Conservation (phyloP, 2,797 vertebrate genomes). For the Alca torda region DNA sequence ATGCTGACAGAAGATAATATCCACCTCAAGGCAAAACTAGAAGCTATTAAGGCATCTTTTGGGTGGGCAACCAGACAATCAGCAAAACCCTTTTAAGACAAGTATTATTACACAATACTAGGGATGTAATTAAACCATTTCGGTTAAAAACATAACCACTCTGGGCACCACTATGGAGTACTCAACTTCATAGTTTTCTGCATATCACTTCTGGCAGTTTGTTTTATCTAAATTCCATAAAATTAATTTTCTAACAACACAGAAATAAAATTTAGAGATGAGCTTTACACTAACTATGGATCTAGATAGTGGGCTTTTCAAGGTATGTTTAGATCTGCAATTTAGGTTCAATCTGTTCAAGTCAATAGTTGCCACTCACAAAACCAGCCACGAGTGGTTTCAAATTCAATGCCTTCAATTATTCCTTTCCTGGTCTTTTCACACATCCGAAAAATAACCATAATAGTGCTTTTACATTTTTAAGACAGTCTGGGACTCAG, state of each 20-base stretch:
- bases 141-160: neutral
- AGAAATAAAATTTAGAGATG: neutral
- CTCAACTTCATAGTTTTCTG: neutral
- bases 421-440: neutral
- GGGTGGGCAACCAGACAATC: neutral
- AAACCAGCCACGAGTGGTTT: neutral
- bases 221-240: neutral
- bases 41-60: neutral
- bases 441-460: neutral
- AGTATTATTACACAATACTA: neutral
- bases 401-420: neutral
- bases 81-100: neutral
- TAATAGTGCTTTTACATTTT: neutral
- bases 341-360: neutral
- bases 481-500: neutral
- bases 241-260: neutral
- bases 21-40: conserved; percentile 37
- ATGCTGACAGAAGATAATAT: conserved; percentile 30
- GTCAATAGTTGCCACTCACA: neutral
- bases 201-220: neutral
- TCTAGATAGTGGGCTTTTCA: neutral
- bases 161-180: neutral
- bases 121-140: conserved; percentile 18
- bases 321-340: neutral
- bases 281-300: neutral